Evolutionary conservation across 2,888 invertebrate species (phyloP), one percentile per base, ranked within the genome.

Genomic region (Iphiclides podalirius): DNA sequence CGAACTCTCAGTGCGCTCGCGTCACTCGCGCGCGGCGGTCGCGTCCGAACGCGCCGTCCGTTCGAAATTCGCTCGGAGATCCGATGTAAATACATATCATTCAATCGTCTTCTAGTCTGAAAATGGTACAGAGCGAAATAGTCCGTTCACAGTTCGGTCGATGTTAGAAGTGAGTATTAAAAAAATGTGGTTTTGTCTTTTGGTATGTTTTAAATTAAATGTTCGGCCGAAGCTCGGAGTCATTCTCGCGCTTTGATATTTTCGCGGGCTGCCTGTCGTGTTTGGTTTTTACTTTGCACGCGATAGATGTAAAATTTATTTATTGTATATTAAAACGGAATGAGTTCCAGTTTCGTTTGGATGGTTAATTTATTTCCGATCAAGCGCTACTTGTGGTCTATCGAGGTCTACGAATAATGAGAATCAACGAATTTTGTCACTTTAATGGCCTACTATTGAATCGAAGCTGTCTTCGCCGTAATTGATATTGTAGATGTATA

Each of bases 71-170:
- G 49, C 47, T 52, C n/a, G 20, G 58, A 53, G 66, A 63, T 72
- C 61, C 67, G 71, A 66, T 52, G 52, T 64, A 65, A 72, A 67
- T 71, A 77, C 82, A 77, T 79, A 79, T 78, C 75, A 74, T 12
- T n/a, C 11, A n/a, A 40, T 36, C 46, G 36, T 43, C 45, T n/a
- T 20, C 20, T 20, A 20, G 20, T 20, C 20, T 20, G 41, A 26
- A 43, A 47, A 47, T 45, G 26, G n/a, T n/a, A 67, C 68, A 61
- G 66, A 67, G 67, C 63, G 61, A 67, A 66, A 59, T 52, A 62
- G 65, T 54, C 12, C 68, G 62, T 59, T 62, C 59, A 65, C 56
- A 58, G 63, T 66, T 59, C 63, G 61, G 57, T 63, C 56, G 16
- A 58, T 48, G 39, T 36, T 47, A 47, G 42, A 42, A 43, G n/a